Percentiles rank a stretch among this genome's conserved stretches.
phyloP scores from a whole-genome alignment of 2,888 invertebrate species.

The Ochropacha duplaris region DNA sequence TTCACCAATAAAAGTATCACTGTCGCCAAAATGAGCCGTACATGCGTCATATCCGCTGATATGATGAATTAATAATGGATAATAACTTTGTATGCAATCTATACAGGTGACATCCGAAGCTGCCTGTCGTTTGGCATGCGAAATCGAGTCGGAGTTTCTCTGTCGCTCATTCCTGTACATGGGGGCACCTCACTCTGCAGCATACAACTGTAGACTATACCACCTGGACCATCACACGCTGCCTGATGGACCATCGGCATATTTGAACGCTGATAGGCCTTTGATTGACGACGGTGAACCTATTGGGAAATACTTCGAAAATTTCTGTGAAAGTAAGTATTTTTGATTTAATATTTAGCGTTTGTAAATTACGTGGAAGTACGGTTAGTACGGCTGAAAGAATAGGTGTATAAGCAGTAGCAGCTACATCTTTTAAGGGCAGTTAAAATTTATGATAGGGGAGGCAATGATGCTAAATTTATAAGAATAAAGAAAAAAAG shows the following conservation, averaged over 20 bases:
- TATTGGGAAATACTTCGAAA: constrained; percentile 94
- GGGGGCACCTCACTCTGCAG: constrained; percentile 89
- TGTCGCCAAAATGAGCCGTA: not conserved
- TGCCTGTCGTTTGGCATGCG: constrained; percentile 95
- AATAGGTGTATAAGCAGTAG: no score
- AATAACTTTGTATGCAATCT: constrained; percentile 16
- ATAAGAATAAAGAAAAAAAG: no score
- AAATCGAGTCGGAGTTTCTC: constrained; percentile 95
- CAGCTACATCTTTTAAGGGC: no score
- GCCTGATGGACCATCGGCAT: constrained; percentile 96
- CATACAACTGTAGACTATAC: constrained; percentile 95
- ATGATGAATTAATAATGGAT: constrained; percentile 12
- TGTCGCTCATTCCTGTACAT: constrained; percentile 93
- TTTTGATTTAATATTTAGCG: constrained; percentile 4
- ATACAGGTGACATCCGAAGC: constrained; percentile 90
- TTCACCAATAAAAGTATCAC: not conserved
- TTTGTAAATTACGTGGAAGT: not conserved
- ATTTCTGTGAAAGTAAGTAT: constrained; percentile 93
- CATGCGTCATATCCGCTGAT: constrained; percentile 7
- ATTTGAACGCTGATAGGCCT: constrained; percentile 94
- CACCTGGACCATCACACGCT: constrained; percentile 96
- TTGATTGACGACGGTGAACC: constrained; percentile 95
- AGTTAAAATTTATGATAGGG: no score
- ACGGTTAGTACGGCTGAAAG: no score
- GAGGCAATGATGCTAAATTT: no score